Conservation (phyloP, 2,113 vertebrate genomes). For the Solenodon paradoxus region DNA sequence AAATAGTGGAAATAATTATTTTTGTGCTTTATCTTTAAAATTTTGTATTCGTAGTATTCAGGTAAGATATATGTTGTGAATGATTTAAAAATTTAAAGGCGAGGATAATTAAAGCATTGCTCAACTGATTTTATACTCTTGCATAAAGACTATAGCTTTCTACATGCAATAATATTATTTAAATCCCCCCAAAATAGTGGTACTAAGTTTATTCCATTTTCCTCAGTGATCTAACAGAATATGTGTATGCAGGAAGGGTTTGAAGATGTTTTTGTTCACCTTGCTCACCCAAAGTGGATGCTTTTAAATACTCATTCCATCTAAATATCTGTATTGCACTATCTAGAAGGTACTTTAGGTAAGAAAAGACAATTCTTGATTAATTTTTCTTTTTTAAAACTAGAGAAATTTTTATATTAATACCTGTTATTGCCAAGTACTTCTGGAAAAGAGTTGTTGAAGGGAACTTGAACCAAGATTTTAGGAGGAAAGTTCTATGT, state of each 20-base stretch:
- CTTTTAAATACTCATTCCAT: neutral
- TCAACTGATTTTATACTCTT: neutral
- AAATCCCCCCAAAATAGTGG: neutral
- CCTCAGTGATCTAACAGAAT: neutral
- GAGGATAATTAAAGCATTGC: neutral
- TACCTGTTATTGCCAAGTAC: neutral
- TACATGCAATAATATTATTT: neutral
- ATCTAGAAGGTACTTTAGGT: neutral
- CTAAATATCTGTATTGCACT: neutral
- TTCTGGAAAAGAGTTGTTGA: neutral
- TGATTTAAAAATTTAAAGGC: neutral
- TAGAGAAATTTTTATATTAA: neutral
- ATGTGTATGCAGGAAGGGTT: neutral
- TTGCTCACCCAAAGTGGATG: neutral
- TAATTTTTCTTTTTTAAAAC: neutral
- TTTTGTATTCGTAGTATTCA: neutral
- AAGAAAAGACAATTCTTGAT: neutral
- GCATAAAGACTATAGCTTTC: neutral
- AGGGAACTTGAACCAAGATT: neutral
- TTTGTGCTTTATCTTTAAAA: neutral
- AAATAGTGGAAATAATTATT: constrained; percentile 7
- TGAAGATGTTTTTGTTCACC: neutral
- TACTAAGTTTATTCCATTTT: neutral
- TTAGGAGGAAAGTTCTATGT: neutral
- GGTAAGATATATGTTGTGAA: constrained; percentile 1